Percentiles rank a stretch among this genome's conserved stretches.
These are phyloP conservation scores for Aphidoletes aphidimyza DNA, from an alignment of 2,888 invertebrate species.

Conservation along the genomic window DNA sequence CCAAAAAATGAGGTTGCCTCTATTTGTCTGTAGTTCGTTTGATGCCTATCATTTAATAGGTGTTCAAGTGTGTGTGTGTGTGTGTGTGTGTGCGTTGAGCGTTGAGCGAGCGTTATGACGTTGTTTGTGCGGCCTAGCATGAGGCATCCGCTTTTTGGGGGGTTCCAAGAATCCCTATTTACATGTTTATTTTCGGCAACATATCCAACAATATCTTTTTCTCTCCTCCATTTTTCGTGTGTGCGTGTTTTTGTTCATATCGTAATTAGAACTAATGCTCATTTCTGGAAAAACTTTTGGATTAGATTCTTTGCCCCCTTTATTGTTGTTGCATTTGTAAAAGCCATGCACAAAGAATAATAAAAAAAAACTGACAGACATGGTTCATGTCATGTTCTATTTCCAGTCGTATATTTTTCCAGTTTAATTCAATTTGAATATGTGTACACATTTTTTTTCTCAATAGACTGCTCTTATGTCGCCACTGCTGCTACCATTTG, in stretches of 20 bases:
- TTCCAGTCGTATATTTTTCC: neutral
- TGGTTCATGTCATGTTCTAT: neutral
- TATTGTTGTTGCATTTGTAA: neutral
- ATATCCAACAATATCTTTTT: neutral
- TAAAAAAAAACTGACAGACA: too few relatives aligned
- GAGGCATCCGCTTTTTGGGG: slow-evolving; percentile 13
- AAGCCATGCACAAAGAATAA: neutral
- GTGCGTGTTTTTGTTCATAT: neutral
- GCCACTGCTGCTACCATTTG: neutral
- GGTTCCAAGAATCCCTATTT: neutral
- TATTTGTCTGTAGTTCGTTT: neutral
- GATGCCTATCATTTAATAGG: slow-evolving; percentile 42
- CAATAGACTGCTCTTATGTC: too few relatives aligned
- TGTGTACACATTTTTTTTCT: neutral
- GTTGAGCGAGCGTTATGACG: neutral
- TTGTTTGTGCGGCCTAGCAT: neutral
- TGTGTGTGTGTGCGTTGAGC: neutral
- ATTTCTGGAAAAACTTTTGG: too few relatives aligned
- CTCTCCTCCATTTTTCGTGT: too few relatives aligned
- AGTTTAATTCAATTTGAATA: slow-evolving; percentile 18
- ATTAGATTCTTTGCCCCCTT: too few relatives aligned
- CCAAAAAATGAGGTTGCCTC: slow-evolving; percentile 39
- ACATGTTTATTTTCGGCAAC: neutral
- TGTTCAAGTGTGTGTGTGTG: too few relatives aligned
- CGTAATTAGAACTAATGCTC: neutral